Evolutionary conservation across 1,140 invertebrate genomes (phyloP).

Genomic region (Prorops nasuta): DNA sequence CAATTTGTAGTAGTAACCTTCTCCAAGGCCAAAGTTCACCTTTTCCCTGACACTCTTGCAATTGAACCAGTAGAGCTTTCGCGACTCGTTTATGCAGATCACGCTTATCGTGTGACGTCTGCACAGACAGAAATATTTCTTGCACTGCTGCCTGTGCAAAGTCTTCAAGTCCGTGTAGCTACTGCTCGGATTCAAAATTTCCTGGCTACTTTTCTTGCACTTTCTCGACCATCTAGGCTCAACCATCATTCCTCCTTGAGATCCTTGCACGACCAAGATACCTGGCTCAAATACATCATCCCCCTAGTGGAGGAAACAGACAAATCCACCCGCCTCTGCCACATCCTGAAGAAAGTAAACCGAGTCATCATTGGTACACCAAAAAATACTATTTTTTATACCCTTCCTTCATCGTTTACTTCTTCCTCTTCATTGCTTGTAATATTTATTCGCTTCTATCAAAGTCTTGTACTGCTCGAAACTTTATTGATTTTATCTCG

Average conservation of each 20-base stretch:
- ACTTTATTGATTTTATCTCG: too few relatives aligned
- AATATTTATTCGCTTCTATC: too few relatives aligned
- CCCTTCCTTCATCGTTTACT: too few relatives aligned
- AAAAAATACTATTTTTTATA: too few relatives aligned
- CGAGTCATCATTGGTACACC: too few relatives aligned
- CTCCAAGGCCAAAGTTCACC: conserved; percentile 41
- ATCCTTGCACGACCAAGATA: too few relatives aligned
- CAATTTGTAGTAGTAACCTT: conserved; percentile 51
- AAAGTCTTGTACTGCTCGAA: too few relatives aligned
- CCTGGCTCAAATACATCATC: conserved; percentile 23
- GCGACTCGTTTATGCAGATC: conserved; percentile 49
- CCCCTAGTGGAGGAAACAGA: conserved; percentile 1
- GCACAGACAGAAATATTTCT: conserved; percentile 50
- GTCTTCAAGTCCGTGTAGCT: conserved; percentile 43
- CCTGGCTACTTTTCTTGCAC: conserved; percentile 40
- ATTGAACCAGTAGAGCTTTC: conserved; percentile 52
- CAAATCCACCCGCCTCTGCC: neutral
- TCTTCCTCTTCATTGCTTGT: too few relatives aligned
- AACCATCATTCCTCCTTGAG: conserved; percentile 50
- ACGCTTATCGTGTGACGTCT: conserved; percentile 51
- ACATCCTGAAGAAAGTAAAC: neutral
- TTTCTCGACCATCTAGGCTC: conserved; percentile 46
- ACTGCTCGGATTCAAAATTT: conserved; percentile 44
- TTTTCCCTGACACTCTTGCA: conserved; percentile 50
- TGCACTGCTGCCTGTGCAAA: conserved; percentile 46